A percentile compares a stretch with the other conserved stretches of the same genome.
phyloP scores from a whole-genome alignment of 2,113 vertebrate genomes.

The Piaya cayana region DNA sequence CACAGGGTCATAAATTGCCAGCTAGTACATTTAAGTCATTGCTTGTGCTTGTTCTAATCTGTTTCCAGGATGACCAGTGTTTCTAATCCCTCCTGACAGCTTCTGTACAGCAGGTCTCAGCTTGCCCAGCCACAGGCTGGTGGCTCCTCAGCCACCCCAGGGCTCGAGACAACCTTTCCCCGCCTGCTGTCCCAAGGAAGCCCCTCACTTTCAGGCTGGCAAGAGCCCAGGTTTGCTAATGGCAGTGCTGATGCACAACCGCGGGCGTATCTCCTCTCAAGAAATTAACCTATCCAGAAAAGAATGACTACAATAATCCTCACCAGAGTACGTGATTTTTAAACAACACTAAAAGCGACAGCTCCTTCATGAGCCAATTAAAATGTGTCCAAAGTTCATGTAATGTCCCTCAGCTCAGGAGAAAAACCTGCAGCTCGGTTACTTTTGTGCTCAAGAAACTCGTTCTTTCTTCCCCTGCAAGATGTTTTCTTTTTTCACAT shows the following conservation, averaged over 20 bases:
- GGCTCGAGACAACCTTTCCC: not conserved
- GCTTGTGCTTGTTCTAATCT: not conserved
- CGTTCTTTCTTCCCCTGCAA: not conserved
- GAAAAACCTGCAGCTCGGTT: not conserved
- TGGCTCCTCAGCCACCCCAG: not conserved
- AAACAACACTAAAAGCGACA: not conserved
- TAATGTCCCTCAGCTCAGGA: not conserved
- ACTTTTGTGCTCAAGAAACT: not conserved
- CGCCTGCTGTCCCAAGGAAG: rapidly evolving
- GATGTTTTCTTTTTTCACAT: not conserved
- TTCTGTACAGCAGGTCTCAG: not conserved
- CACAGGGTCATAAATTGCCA: not conserved
- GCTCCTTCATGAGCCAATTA: not conserved
- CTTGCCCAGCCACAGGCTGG: not conserved
- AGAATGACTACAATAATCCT: not conserved
- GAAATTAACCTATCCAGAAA: not conserved
- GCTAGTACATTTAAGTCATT: not conserved
- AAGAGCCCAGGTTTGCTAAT: not conserved
- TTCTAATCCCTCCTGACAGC: not conserved
- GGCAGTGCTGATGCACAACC: not conserved
- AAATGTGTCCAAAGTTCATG: not conserved
- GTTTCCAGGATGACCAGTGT: not conserved
- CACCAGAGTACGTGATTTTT: not conserved
- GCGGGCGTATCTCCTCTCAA: not conserved
- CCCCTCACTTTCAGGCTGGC: not conserved